Evolutionary conservation across 2,888 invertebrate species (phyloP).

Genomic region (Agapetus fuscipes): DNA sequence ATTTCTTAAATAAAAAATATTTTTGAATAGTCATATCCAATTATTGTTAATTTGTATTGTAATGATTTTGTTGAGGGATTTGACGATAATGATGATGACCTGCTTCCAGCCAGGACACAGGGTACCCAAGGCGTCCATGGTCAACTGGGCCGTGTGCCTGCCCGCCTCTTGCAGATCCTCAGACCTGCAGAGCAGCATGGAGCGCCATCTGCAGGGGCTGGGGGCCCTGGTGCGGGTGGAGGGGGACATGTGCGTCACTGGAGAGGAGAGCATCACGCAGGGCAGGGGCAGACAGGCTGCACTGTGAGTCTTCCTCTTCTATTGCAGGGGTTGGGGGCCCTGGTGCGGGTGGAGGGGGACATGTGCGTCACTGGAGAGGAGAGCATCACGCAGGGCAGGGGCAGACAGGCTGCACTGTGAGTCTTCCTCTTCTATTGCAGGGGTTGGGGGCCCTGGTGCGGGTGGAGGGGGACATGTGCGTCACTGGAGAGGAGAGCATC

Average conservation of each 20-base stretch:
- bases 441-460: slow-evolving; percentile 32
- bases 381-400: slow-evolving; percentile 33
- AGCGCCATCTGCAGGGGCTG: slow-evolving; percentile 30
- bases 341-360: slow-evolving; percentile 35
- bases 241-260: slow-evolving; percentile 40
- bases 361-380: slow-evolving; percentile 38
- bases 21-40: too few relatives aligned
- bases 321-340: slow-evolving; percentile 32
- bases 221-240: slow-evolving; percentile 35
- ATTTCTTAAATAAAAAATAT: too few relatives aligned
- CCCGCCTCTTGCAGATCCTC: slow-evolving; percentile 45
- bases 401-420: slow-evolving; percentile 39
- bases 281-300: slow-evolving; percentile 39
- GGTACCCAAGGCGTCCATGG: slow-evolving; percentile 46
- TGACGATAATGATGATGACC: too few relatives aligned
- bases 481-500: slow-evolving; percentile 31
- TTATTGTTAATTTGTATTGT: too few relatives aligned
- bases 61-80: too few relatives aligned
- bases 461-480: slow-evolving; percentile 40
- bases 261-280: slow-evolving; percentile 28
- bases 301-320: slow-evolving; percentile 43
- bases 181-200: slow-evolving; percentile 42
- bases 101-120: slow-evolving; percentile 46
- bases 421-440: slow-evolving; percentile 37
- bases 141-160: slow-evolving; percentile 50